phyloP scores from a whole-genome alignment of 2,888 invertebrate species.

The Ennomos erosarius region DNA sequence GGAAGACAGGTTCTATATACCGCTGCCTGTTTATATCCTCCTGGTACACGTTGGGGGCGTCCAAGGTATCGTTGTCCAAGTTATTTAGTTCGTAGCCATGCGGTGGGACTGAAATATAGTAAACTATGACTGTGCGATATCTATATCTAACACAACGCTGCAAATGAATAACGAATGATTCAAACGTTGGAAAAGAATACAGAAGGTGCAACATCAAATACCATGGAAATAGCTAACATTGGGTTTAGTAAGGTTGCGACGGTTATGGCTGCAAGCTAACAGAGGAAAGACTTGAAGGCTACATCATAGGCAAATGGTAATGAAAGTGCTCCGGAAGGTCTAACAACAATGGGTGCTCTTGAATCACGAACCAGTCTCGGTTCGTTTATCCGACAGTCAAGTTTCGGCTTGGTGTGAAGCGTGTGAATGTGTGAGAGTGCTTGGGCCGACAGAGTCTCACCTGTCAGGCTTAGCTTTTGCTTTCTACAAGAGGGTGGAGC shows the following conservation, averaged over 20 bases:
- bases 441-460: constrained; percentile 73
- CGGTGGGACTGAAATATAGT: constrained; percentile 80
- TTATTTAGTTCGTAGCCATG: constrained; percentile 88
- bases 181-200: constrained; percentile 27
- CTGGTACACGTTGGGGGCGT: constrained; percentile 85
- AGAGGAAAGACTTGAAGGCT: constrained; percentile 26
- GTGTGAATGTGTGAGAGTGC: constrained; percentile 45
- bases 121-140: constrained; percentile 5
- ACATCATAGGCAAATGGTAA: constrained; percentile 34
- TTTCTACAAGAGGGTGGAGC: constrained; percentile 87
- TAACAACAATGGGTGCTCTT: constrained; percentile 42
- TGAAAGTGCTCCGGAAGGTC: constrained; percentile 40
- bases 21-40: constrained; percentile 72
- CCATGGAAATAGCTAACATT: constrained; percentile 14
- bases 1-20: constrained; percentile 68
- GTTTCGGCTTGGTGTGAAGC: constrained; percentile 41
- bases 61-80: constrained; percentile 87
- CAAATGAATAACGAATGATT: constrained; percentile 18
- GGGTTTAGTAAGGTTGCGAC: constrained; percentile 20
- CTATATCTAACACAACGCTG: neutral
- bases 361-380: constrained; percentile 29
- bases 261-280: constrained; percentile 31
- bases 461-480: constrained; percentile 89
- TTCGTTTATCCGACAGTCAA: constrained; percentile 39
- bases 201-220: constrained; percentile 22